Evolutionary conservation across 2,113 vertebrate species (phyloP), one percentile per base, ranked within the genome.

Genomic region (Mirza zaza): DNA sequence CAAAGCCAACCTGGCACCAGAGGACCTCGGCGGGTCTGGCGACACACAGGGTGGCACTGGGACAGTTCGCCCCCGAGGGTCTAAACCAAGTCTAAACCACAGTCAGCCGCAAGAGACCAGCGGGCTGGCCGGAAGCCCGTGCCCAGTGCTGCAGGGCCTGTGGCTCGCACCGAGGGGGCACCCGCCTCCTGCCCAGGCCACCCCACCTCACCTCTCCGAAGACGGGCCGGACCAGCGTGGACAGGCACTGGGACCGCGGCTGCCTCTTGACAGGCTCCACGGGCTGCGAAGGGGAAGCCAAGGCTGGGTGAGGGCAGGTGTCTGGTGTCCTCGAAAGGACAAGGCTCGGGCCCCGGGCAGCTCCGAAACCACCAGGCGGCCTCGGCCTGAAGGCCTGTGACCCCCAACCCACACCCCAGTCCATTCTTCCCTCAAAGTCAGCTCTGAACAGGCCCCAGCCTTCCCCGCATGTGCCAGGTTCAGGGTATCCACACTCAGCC

Each of bases 191-290:
- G 15, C 23, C 25, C 8, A 15, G 79, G 83, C 23, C 52, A 63
- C 68, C 87, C 29, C 1, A 50, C 90, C 97, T 98, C 98, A 99
- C 99, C 99, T 99, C 99, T 99, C 99, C 99, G 67, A 99, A 99
- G 96, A 99, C 99, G 0, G 99, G 99, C 32, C 99, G 99, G 96
- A 99, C 99, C 95, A 99, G 98, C 0, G 99, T 99, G n/a, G 99
- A 99, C 96, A 99, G 98, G 97, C 99, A 99, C 77, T 99, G 99
- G 6, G 99, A 99, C 97, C 99, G 99, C 3, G 99, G 99, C 84
- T 99, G 99, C 93, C 99, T 99, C 98, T 99, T 99, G 98, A 99
- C 98, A 0, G 98, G 99, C 91, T 99, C 99, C 29, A 97, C 97
- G 10, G 98, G 80, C 99, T 99, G 83, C 39, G 95, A 97, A 97